phyloP scores from a whole-genome alignment of 2,113 vertebrate species.

The Chionodraco myersi region DNA sequence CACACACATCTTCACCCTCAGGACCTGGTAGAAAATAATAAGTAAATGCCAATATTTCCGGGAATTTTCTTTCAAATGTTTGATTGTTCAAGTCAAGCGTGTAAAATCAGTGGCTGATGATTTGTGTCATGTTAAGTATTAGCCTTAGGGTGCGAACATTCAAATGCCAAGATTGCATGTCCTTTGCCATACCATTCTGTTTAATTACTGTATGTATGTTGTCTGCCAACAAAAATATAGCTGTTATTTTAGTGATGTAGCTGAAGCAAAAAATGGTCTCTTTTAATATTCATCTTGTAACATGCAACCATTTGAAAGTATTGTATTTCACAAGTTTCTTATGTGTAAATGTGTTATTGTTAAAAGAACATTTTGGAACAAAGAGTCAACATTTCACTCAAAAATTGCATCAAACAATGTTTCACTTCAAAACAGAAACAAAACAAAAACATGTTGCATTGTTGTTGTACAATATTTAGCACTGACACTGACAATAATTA shows the following conservation, averaged over 20 bases:
- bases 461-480: conserved; percentile 74
- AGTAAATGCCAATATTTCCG: conserved; percentile 85
- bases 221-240: conserved; percentile 44
- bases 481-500: conserved; percentile 71
- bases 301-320: neutral
- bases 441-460: conserved; percentile 68
- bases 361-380: conserved; percentile 30
- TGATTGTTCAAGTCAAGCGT: conserved; percentile 75
- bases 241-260: conserved; percentile 52
- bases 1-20: conserved; percentile 45
- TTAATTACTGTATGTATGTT: conserved; percentile 43
- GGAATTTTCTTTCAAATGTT: conserved; percentile 70
- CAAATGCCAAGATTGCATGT: conserved; percentile 58
- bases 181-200: conserved; percentile 30
- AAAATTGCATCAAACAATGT: conserved; percentile 59
- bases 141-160: conserved; percentile 40
- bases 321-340: conserved; percentile 4
- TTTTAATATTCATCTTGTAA: conserved; percentile 45
- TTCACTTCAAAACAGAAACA: conserved; percentile 60
- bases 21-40: conserved; percentile 44
- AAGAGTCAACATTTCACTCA: conserved; percentile 37
- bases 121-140: conserved; percentile 53
- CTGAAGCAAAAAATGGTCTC: conserved; percentile 30
- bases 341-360: conserved; percentile 12
- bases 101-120: conserved; percentile 72